These are phyloP conservation scores for Epizoanthus ramosus DNA, from an alignment of 92 coral and sea anemone genomes.

Conservation along the genomic window DNA sequence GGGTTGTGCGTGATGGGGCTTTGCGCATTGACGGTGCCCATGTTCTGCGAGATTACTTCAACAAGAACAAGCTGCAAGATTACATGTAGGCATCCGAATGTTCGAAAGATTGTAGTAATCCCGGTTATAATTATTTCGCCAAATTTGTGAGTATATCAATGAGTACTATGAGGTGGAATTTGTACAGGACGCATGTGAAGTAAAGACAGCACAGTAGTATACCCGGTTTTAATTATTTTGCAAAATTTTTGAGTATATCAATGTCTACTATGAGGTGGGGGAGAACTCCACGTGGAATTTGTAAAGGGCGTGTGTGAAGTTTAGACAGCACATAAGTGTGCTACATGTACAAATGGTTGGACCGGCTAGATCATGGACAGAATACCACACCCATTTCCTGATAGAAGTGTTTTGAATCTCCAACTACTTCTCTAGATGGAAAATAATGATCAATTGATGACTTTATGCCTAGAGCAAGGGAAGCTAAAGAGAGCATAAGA, in stretches of 20 bases:
- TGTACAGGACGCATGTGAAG: background rate
- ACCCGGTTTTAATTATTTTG: slow-evolving; percentile 8
- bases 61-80: slow-evolving; percentile 19
- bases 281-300: slow-evolving; percentile 16
- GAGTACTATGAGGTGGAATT: slow-evolving; percentile 1
- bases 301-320: slow-evolving; percentile 1
- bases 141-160: background rate
- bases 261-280: background rate
- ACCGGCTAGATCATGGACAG: slow-evolving; percentile 30
- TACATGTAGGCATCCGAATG: slow-evolving; percentile 31
- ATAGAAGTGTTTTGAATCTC: background rate
- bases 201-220: background rate
- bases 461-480: background rate
- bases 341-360: slow-evolving; percentile 17
- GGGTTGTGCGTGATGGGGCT: too few species aligned
- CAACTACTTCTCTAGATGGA: background rate
- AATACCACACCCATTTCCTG: background rate
- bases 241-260: background rate
- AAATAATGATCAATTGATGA: background rate
- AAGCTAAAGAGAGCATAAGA: too few species aligned
- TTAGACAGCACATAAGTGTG: background rate
- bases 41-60: too few species aligned
- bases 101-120: background rate
- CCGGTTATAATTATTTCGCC: slow-evolving; percentile 15
- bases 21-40: too few species aligned